Conservation (phyloP, 2,113 vertebrate genomes). For the Chaetodon trifascialis region DNA sequence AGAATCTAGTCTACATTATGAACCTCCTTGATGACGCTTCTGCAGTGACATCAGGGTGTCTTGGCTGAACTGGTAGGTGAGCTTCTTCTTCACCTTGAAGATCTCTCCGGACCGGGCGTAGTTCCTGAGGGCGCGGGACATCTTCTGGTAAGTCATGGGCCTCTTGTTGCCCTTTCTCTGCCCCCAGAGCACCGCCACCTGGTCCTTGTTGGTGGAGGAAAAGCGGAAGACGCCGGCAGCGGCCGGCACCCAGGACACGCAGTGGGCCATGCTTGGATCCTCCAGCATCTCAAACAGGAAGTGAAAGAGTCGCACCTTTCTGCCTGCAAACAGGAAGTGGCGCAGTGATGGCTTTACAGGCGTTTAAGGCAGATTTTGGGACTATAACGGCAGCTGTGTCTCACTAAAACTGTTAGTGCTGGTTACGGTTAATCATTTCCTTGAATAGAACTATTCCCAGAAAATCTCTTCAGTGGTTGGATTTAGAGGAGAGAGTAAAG, state of each 20-base stretch:
- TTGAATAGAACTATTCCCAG: constrained; percentile 63
- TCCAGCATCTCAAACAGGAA: constrained; percentile 87
- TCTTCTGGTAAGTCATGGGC: constrained; percentile 89
- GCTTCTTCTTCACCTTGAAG: constrained; percentile 87
- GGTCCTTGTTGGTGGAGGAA: constrained; percentile 86
- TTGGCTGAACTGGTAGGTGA: constrained; percentile 84
- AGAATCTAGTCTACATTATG: constrained; percentile 14
- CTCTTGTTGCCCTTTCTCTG: constrained; percentile 85
- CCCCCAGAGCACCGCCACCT: constrained; percentile 85
- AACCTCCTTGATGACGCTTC: constrained; percentile 29
- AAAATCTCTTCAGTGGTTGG: constrained; percentile 56
- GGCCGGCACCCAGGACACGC: constrained; percentile 84
- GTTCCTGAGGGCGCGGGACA: constrained; percentile 87
- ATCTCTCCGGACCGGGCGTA: constrained; percentile 86
- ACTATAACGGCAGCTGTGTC: constrained; percentile 18
- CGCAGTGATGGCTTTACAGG: neutral
- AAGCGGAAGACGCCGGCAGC: constrained; percentile 83
- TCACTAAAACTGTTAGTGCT: constrained; percentile 40
- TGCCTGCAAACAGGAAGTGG: constrained; percentile 70
- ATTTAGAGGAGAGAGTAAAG: constrained; percentile 12
- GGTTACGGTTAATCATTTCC: constrained; percentile 68
- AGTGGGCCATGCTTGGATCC: constrained; percentile 85
- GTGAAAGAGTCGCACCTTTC: constrained; percentile 85
- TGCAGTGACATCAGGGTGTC: constrained; percentile 75
- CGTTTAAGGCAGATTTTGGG: constrained; percentile 16